phyloP scores from a whole-genome alignment of 2,113 vertebrate genomes.

The Neogobius melanostomus region DNA sequence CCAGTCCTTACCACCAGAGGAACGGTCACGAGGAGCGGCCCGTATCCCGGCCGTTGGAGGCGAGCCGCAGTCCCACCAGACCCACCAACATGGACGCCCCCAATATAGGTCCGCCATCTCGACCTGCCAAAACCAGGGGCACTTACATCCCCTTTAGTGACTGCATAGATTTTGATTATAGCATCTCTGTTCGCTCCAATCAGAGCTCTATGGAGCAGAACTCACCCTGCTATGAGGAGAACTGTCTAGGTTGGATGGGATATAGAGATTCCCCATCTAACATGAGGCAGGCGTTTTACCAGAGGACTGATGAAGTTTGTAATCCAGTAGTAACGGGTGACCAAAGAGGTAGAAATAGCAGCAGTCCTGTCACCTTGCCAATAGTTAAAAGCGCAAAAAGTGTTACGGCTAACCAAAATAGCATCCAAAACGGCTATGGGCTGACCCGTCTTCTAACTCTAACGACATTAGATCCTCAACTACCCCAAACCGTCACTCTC shows the following conservation, averaged over 20 bases:
- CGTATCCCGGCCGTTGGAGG: conserved; percentile 60
- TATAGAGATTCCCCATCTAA: conserved; percentile 75
- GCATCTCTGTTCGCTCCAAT: conserved; percentile 77
- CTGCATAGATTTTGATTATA: conserved; percentile 87
- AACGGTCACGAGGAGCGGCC: conserved; percentile 73
- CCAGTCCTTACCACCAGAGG: conserved; percentile 78
- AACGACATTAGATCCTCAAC: conserved; percentile 70
- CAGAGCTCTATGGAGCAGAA: conserved; percentile 80
- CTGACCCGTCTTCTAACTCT: conserved; percentile 31
- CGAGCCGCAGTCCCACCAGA: conserved; percentile 68
- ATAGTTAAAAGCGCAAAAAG: conserved; percentile 75
- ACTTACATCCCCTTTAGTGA: conserved; percentile 87
- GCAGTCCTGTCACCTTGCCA: conserved; percentile 72
- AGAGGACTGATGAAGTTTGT: conserved; percentile 69
- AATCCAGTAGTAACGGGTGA: conserved; percentile 79
- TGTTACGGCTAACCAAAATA: conserved; percentile 69
- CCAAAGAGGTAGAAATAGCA: conserved; percentile 58
- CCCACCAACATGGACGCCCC: conserved; percentile 80
- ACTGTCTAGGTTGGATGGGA: conserved; percentile 64
- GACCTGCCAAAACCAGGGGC: conserved; percentile 82
- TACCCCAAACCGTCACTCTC: conserved; percentile 58
- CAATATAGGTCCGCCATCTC: conserved; percentile 93
- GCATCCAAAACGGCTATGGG: conserved; percentile 81
- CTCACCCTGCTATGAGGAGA: conserved; percentile 72
- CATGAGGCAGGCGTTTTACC: conserved; percentile 74